Base-by-base conservation (phyloP, 2,888 invertebrate species). In the Amphimallon solstitiale region DNA sequence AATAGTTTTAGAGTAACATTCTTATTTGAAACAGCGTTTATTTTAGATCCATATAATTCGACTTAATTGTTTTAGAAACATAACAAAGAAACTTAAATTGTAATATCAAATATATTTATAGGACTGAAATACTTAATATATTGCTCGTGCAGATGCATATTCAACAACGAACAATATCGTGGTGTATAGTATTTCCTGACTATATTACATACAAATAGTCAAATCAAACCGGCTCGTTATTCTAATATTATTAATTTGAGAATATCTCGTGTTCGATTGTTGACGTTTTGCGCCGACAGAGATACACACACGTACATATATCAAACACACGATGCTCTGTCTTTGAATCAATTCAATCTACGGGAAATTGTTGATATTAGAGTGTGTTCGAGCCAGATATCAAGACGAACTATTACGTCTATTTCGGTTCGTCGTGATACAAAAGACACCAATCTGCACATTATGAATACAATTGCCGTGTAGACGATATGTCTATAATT, bases 231-330 rank as follows among this genome's bases (percentile, higher is more conserved):
- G 14, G 23, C 52, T 52, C 19, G 52, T 37, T 19, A 52, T 52
- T 37, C 52, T 52, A 52, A 52, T 52, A 52, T 52, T 52, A 52
- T 52, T 52, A 52, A 52, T n/a, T 52, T 52, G 52, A 52, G 37
- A 37, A 52, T 52, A 15, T 35, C 52, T 15, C 19, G 17, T 37
- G 52, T 52, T 52, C 52, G 52, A 52, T 52, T 52, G 52, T 52
- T 52, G 52, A 52, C 52, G 37, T 37, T 19, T 35, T 37, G 35
- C 15, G 15, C 10, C 12, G 17, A 37, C n/a, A 52, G 12, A 52
- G 35, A 52, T 14, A 52, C 21, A 46, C 4, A n/a, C 7, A 12
- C 23, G 29, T 29, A 49, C 23, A 29, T 1, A 5, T n/a, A n/a
- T n/a, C n/a, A 21, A 10, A 9, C n/a, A 7, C 12, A 21, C 10